A percentile compares a stretch with the other conserved stretches of the same genome.
phyloP scores from a whole-genome alignment of 2,888 invertebrate genomes.

The Dendrolimus pini region DNA sequence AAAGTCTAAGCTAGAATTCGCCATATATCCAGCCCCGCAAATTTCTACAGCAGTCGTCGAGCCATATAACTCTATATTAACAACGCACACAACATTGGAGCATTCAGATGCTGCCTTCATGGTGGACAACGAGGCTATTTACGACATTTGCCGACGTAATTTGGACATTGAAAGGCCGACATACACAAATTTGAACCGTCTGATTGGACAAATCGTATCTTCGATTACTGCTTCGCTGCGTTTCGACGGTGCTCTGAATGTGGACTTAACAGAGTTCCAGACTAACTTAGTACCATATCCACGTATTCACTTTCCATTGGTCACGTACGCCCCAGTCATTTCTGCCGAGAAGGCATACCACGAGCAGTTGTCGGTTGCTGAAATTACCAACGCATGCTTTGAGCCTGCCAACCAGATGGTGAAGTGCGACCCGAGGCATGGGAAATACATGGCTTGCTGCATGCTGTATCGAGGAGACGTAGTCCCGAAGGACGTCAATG shows the following conservation, averaged over 20 bases:
- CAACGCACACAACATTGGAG: constrained; percentile 95
- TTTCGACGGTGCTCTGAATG: constrained; percentile 94
- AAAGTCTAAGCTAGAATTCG: constrained; percentile 95
- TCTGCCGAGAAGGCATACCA: constrained; percentile 96
- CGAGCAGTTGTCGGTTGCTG: constrained; percentile 92
- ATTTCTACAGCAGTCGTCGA: constrained; percentile 94
- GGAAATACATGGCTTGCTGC: constrained; percentile 97
- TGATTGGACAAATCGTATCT: constrained; percentile 96
- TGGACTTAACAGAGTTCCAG: constrained; percentile 95
- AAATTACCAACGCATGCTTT: constrained; percentile 96
- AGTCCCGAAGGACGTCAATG: constrained; percentile 96
- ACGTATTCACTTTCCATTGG: constrained; percentile 95
- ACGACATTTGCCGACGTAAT: constrained; percentile 94
- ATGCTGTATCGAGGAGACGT: constrained; percentile 96
- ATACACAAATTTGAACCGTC: constrained; percentile 95
- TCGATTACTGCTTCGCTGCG: constrained; percentile 94
- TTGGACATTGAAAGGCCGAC: constrained; percentile 96
- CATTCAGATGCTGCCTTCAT: constrained; percentile 97
- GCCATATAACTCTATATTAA: constrained; percentile 96
- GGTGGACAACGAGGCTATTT: constrained; percentile 94
- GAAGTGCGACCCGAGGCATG: constrained; percentile 93
- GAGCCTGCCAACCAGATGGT: constrained; percentile 98
- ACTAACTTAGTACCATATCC: constrained; percentile 96
- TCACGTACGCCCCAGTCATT: constrained; percentile 93
- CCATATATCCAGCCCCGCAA: constrained; percentile 96